Evolutionary conservation across 2,797 vertebrate species (phyloP).

Genomic region (Eremophila alpestris): DNA sequence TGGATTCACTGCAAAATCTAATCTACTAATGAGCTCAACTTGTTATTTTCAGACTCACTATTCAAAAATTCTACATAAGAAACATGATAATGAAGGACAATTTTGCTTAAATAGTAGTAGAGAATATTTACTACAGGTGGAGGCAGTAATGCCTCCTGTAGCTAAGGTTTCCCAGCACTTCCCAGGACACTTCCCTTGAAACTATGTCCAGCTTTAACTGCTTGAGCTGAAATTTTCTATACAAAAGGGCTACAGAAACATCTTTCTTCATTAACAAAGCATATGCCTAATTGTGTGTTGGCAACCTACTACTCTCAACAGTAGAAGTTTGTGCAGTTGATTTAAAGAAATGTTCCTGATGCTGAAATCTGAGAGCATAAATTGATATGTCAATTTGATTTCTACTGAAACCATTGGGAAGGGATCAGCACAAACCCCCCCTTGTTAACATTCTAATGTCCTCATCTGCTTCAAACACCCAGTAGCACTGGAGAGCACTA

Average conservation of each 20-base stretch:
- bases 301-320: background rate
- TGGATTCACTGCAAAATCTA: constrained; percentile 88
- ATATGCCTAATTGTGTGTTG: background rate
- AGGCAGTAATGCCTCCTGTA: background rate
- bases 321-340: background rate
- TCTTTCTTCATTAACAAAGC: background rate
- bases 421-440: accelerated
- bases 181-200: background rate
- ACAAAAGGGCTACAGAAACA: background rate
- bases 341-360: background rate
- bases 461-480: background rate
- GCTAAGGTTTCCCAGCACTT: background rate
- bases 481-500: background rate
- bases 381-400: background rate
- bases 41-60: constrained; percentile 84
- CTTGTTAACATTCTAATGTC: background rate
- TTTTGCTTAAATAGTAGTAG: constrained; percentile 50
- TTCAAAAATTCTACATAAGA: constrained; percentile 76
- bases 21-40: constrained; percentile 91
- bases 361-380: background rate
- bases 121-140: background rate
- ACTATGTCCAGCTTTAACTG: background rate
- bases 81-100: constrained; percentile 86
- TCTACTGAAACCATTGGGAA: background rate
- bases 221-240: background rate